Conservation (phyloP, 37 sponge, comb jelly and placozoan genomes). For the Theonella swinhoei region DNA sequence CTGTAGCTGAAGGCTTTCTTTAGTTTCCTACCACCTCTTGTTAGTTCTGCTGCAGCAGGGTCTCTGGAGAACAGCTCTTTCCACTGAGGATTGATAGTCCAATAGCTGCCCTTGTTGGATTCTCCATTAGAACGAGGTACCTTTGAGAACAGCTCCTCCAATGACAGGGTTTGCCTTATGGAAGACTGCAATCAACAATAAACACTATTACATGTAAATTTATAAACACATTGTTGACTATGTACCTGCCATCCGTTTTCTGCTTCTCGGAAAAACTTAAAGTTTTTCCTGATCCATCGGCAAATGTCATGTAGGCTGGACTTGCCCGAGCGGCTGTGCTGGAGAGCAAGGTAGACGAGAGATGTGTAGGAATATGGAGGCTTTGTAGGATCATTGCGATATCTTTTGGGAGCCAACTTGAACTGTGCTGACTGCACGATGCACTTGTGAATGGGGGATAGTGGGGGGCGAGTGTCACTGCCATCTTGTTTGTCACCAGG, state of each 20-base stretch:
- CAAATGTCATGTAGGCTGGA: constrained; percentile 81
- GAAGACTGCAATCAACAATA: constrained; percentile 55
- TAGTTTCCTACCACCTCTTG: neutral
- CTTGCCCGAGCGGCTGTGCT: constrained; percentile 52
- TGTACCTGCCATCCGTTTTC: constrained; percentile 91
- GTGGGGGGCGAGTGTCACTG: neutral
- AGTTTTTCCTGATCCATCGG: constrained; percentile 90
- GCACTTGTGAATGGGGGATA: constrained; percentile 61
- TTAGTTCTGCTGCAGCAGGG: constrained; percentile 17
- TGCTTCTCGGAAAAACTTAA: constrained; percentile 79
- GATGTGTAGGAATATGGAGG: constrained; percentile 88
- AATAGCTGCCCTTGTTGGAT: constrained; percentile 81
- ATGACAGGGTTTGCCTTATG: constrained; percentile 75
- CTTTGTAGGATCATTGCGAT: constrained; percentile 42
- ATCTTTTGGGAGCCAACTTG: constrained; percentile 41
- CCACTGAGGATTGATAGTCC: constrained; percentile 84
- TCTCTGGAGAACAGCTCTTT: constrained; percentile 3
- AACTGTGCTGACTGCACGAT: constrained; percentile 53
- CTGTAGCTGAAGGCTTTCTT: constrained; percentile 31
- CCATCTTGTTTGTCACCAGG: neutral
- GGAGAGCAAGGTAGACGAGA: constrained; percentile 86
- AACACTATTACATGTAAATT: neutral
- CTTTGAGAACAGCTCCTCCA: constrained; percentile 74
- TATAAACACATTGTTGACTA: neutral
- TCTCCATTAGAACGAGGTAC: constrained; percentile 73